Conservation (phyloP, 2,797 vertebrate species). For the Todus mexicanus region DNA sequence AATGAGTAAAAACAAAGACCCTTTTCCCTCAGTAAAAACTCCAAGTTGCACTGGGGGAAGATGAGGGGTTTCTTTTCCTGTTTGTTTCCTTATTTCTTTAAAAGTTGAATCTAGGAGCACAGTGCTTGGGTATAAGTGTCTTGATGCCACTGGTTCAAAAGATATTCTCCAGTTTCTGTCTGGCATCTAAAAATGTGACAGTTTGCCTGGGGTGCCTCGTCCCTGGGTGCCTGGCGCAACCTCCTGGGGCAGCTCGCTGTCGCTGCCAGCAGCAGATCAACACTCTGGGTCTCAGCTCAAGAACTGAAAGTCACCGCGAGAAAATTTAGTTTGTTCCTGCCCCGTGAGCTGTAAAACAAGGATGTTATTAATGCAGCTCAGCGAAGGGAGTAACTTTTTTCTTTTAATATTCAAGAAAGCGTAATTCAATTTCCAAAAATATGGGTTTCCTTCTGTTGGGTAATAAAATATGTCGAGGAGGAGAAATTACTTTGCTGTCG, state of each 20-base stretch:
- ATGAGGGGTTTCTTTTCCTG: not conserved
- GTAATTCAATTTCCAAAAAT: slow-evolving; percentile 21
- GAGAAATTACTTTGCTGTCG: not conserved
- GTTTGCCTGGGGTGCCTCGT: not conserved
- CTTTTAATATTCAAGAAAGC: slow-evolving; percentile 5
- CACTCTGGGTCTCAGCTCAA: fast-evolving
- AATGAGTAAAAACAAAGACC: not conserved
- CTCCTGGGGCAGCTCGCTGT: not conserved
- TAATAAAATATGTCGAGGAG: not conserved
- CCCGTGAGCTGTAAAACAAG: not conserved
- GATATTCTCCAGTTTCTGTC: not conserved
- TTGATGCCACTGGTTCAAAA: not conserved
- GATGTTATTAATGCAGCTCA: not conserved
- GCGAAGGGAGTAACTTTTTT: not conserved
- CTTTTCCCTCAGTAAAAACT: not conserved
- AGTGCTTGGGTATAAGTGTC: not conserved
- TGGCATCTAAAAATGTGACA: not conserved
- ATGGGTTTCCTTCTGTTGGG: not conserved
- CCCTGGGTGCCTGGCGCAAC: too few species aligned
- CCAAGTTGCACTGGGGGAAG: not conserved
- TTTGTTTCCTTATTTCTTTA: not conserved
- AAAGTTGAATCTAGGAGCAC: not conserved
- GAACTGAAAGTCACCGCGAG: not conserved
- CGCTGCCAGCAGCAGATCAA: fast-evolving
- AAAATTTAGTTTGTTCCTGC: not conserved